Conservation (phyloP, 2,888 invertebrate species). For the Ophioninae sp. region DNA sequence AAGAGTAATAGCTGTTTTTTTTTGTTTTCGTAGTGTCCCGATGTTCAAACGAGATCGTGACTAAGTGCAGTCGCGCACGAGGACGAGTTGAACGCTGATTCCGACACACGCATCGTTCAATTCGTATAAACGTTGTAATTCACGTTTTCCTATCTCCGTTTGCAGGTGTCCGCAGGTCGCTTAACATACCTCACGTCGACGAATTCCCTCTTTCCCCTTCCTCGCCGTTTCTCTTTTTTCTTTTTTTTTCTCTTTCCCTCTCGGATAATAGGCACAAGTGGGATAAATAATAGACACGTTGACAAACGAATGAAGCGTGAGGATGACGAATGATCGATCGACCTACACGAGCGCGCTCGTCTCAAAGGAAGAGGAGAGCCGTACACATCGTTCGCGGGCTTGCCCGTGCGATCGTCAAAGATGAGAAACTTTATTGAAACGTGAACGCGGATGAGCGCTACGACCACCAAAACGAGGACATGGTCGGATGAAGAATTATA, state of each 20-base stretch:
- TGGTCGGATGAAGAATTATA: conserved; percentile 27
- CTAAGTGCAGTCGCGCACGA: conserved; percentile 24
- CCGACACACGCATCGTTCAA: background rate
- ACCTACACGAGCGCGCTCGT: conserved; percentile 60
- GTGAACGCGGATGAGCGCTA: conserved; percentile 36
- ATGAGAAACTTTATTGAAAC: conserved; percentile 49
- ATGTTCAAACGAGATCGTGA: background rate
- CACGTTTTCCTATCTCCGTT: conserved; percentile 1
- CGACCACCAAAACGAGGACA: background rate
- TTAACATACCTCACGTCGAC: background rate
- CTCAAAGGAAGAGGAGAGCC: conserved; percentile 38
- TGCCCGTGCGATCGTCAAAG: conserved; percentile 40
- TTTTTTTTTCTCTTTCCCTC: background rate
- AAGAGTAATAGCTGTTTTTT: background rate
- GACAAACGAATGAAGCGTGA: conserved; percentile 65
- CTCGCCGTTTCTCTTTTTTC: background rate
- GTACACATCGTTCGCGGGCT: conserved; percentile 44
- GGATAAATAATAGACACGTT: conserved; percentile 67
- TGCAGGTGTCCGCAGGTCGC: background rate
- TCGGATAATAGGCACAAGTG: conserved; percentile 28
- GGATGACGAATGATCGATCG: conserved; percentile 66
- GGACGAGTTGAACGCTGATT: background rate
- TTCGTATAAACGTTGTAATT: conserved; percentile 36
- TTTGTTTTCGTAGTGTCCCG: background rate
- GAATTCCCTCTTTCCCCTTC: background rate